Conservation (phyloP, 2,113 vertebrate genomes). For the Rafetus swinhoei region DNA sequence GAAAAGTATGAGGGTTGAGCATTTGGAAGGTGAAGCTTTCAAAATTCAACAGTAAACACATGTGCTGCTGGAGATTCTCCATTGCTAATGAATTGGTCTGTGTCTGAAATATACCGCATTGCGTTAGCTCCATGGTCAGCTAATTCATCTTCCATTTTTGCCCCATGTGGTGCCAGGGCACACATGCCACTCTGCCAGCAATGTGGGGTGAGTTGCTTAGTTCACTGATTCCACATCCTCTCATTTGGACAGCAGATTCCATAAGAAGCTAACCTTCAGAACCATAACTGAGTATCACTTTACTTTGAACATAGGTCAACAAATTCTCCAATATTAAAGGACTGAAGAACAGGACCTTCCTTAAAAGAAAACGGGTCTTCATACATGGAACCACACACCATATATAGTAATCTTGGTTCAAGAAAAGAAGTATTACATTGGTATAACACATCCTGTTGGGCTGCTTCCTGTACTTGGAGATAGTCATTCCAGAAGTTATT, state of each 20-base stretch:
- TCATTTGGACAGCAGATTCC: neutral
- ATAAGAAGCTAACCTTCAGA: neutral
- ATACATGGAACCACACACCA: neutral
- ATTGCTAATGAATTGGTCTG: neutral
- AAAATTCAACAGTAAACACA: neutral
- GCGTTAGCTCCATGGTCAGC: neutral
- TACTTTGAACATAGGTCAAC: neutral
- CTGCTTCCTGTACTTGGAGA: no score
- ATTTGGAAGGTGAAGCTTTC: neutral
- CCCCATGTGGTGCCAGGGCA: neutral
- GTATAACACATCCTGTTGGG: no score
- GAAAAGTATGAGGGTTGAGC: neutral
- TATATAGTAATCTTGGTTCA: neutral
- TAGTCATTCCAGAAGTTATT: neutral
- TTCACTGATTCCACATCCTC: neutral
- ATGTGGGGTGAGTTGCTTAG: neutral
- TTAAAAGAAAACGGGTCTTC: neutral
- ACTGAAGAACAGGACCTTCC: neutral
- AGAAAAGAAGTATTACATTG: neutral
- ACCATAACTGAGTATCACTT: neutral
- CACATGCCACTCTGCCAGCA: neutral
- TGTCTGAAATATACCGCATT: neutral
- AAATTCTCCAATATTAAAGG: neutral
- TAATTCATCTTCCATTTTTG: neutral
- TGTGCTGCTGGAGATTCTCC: neutral